Conservation (phyloP, 2,888 invertebrate species). For the Mongoloraphidia duomilia region DNA sequence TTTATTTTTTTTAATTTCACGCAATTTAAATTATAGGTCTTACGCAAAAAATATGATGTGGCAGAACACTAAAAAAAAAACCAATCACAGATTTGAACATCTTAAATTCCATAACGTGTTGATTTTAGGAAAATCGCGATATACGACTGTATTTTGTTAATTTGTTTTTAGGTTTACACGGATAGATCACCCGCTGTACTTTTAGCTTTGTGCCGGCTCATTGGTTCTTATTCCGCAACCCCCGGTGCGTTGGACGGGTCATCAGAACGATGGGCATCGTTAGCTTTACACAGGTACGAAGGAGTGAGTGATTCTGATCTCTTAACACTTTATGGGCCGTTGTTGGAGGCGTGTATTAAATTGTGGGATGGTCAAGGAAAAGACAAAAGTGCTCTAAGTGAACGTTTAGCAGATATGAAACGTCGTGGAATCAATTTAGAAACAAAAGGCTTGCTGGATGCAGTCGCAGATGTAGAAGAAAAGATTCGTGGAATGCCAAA, state of each 20-base stretch:
- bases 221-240: conserved; percentile 38
- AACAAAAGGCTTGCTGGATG: conserved; percentile 43
- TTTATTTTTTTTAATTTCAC: too few relatives aligned
- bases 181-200: conserved; percentile 54
- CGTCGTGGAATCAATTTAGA: conserved; percentile 51
- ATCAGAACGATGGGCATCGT: conserved; percentile 50
- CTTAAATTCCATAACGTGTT: too few relatives aligned
- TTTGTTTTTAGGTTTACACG: conserved; percentile 38
- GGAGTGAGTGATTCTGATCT: conserved; percentile 57
- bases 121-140: too few relatives aligned
- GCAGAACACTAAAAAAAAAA: too few relatives aligned
- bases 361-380: conserved; percentile 49
- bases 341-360: conserved; percentile 49
- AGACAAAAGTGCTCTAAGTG: conserved; percentile 44
- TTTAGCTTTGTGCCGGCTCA: conserved; percentile 49
- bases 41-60: too few relatives aligned
- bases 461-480: conserved; percentile 41
- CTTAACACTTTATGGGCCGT: conserved; percentile 50
- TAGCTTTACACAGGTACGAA: conserved; percentile 55
- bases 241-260: conserved; percentile 39
- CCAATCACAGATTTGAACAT: too few relatives aligned
- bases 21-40: too few relatives aligned
- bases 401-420: conserved; percentile 44
- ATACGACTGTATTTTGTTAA: background rate
- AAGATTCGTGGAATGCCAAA: conserved; percentile 9